A percentile compares a stretch with the other conserved stretches of the same genome.
phyloP scores from a whole-genome alignment of 2,888 invertebrate genomes.

The Neuroscelio doddi region DNA sequence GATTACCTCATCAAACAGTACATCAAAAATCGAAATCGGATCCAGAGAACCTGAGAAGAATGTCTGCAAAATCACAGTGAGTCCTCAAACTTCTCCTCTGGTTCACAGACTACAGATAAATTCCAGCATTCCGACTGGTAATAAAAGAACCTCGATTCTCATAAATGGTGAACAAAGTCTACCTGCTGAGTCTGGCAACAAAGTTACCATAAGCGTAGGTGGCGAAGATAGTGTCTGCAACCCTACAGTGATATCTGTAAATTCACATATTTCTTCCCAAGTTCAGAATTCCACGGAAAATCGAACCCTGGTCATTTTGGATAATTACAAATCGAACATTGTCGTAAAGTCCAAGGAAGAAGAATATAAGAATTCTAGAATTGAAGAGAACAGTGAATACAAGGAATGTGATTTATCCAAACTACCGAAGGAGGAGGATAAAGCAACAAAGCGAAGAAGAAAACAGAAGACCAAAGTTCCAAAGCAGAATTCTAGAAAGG shows the following conservation, averaged over 20 bases:
- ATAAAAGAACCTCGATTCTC: constrained; percentile 79
- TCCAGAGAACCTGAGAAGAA: constrained; percentile 52
- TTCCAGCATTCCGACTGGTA: constrained; percentile 72
- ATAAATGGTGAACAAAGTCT: constrained; percentile 59
- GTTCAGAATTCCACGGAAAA: constrained; percentile 61
- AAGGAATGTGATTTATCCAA: background rate
- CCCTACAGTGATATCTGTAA: constrained; percentile 68
- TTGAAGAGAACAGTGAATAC: background rate
- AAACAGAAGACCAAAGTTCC: constrained; percentile 6
- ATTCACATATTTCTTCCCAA: constrained; percentile 56
- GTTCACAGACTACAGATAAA: constrained; percentile 68
- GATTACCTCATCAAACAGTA: constrained; percentile 17
- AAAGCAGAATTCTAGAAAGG: constrained; percentile 13
- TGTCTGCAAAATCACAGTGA: constrained; percentile 68
- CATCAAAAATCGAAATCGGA: constrained; percentile 58
- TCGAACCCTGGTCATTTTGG: constrained; percentile 68
- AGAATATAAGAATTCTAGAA: constrained; percentile 2
- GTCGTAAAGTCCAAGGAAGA: constrained; percentile 56
- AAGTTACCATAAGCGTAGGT: constrained; percentile 73
- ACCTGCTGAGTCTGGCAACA: constrained; percentile 61
- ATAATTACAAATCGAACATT: constrained; percentile 68
- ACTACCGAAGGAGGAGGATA: constrained; percentile 8
- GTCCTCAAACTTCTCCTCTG: constrained; percentile 59
- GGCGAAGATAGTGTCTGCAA: constrained; percentile 67
- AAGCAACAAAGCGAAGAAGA: constrained; percentile 16